Conservation (phyloP, 2,888 invertebrate genomes). For the Mythimna ferrago region DNA sequence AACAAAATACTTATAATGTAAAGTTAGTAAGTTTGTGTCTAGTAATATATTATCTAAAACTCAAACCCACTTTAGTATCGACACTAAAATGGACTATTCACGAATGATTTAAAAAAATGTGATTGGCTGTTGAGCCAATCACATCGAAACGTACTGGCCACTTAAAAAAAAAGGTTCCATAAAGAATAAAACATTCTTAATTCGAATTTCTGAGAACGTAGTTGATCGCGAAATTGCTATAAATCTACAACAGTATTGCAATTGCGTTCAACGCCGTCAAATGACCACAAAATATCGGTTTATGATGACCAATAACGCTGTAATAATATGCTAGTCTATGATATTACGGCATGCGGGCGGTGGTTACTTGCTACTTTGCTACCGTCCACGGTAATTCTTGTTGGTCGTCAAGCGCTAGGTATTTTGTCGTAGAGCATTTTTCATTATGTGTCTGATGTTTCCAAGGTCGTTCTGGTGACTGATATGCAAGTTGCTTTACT, state of each 20-base stretch:
- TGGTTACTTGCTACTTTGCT: slow-evolving; percentile 66
- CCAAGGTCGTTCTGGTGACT: slow-evolving; percentile 57
- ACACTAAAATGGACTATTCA: neutral
- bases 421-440: slow-evolving; percentile 50
- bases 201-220: slow-evolving; percentile 49
- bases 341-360: slow-evolving; percentile 63
- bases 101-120: too few relatives aligned
- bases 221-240: slow-evolving; percentile 63
- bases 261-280: slow-evolving; percentile 68
- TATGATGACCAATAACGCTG: slow-evolving; percentile 73
- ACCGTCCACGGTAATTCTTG: slow-evolving; percentile 68
- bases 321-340: slow-evolving; percentile 65
- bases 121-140: slow-evolving; percentile 1
- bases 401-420: slow-evolving; percentile 50
- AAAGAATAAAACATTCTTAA: slow-evolving; percentile 41
- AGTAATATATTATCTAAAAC: too few relatives aligned
- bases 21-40: too few relatives aligned
- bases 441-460: slow-evolving; percentile 44
- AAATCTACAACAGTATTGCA: slow-evolving; percentile 67
- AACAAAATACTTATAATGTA: too few relatives aligned
- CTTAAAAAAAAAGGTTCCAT: slow-evolving; percentile 19
- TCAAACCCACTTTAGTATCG: neutral
- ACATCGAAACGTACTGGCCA: slow-evolving; percentile 22
- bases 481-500: slow-evolving; percentile 35
- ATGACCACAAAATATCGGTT: slow-evolving; percentile 80